Evolutionary conservation across 2,888 invertebrate species (phyloP).

Genomic region (Pandemis cinnamomeana): DNA sequence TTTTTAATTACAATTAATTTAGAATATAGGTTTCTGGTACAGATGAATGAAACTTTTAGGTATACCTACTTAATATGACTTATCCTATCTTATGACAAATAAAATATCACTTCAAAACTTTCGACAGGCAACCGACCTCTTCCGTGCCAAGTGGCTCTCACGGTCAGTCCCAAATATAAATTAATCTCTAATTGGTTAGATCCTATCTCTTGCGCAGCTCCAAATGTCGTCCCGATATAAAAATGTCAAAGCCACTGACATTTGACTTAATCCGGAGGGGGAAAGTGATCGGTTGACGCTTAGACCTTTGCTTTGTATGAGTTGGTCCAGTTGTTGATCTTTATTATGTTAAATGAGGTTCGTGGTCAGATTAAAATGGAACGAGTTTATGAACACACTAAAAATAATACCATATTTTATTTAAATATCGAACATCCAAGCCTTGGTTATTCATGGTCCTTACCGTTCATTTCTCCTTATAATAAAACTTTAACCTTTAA

Average conservation of each 20-base stretch:
- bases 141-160: constrained; percentile 22
- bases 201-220: constrained; percentile 74
- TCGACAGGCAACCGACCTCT: background rate
- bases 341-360: constrained; percentile 2
- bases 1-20: no score
- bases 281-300: constrained; percentile 75
- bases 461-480: background rate
- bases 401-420: background rate
- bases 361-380: background rate
- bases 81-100: background rate
- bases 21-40: no score
- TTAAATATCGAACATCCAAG: background rate
- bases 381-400: background rate
- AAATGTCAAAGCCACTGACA: constrained; percentile 82
- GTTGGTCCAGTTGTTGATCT: constrained; percentile 18
- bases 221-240: constrained; percentile 79
- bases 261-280: constrained; percentile 76
- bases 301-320: constrained; percentile 33
- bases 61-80: no score
- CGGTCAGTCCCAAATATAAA: constrained; percentile 57
- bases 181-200: constrained; percentile 81
- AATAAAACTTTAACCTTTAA: no score
- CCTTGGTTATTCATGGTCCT: background rate
- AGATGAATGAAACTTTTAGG: no score
- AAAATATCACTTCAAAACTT: background rate